phyloP scores from a whole-genome alignment of 2,113 vertebrate species.

The Chrysemys picta region DNA sequence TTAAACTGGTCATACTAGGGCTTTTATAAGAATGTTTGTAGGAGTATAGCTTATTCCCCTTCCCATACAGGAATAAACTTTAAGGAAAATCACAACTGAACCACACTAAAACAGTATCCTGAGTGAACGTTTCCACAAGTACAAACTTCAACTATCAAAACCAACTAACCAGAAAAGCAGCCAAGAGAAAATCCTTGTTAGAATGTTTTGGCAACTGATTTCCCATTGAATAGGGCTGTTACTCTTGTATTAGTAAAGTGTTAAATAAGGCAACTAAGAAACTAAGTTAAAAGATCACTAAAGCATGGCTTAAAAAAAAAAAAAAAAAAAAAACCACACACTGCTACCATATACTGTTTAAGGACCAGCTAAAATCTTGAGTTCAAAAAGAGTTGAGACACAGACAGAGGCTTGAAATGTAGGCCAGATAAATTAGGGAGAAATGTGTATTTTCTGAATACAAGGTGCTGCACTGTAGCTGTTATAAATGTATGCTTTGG shows the following conservation, averaged over 20 bases:
- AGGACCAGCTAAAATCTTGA: neutral
- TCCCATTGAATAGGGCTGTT: too few species aligned
- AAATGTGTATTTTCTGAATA: neutral
- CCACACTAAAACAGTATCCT: neutral
- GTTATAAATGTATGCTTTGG: neutral
- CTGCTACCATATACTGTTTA: neutral
- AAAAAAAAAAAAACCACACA: neutral
- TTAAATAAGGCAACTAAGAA: too few species aligned
- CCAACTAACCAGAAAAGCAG: too few species aligned
- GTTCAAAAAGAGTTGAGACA: neutral
- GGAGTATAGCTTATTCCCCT: neutral
- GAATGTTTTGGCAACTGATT: too few species aligned
- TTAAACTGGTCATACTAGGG: too few species aligned
- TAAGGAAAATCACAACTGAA: neutral
- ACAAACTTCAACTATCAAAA: neutral
- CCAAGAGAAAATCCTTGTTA: too few species aligned
- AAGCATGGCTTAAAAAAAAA: too few species aligned
- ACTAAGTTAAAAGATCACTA: too few species aligned
- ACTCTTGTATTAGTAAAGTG: too few species aligned
- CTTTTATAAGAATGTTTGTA: neutral
- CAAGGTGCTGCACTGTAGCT: neutral
- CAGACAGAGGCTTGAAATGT: neutral
- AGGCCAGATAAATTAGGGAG: neutral
- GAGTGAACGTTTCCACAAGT: neutral
- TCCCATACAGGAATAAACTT: neutral